phyloP scores from a whole-genome alignment of 2,888 invertebrate genomes.

The Thumatha senex region DNA sequence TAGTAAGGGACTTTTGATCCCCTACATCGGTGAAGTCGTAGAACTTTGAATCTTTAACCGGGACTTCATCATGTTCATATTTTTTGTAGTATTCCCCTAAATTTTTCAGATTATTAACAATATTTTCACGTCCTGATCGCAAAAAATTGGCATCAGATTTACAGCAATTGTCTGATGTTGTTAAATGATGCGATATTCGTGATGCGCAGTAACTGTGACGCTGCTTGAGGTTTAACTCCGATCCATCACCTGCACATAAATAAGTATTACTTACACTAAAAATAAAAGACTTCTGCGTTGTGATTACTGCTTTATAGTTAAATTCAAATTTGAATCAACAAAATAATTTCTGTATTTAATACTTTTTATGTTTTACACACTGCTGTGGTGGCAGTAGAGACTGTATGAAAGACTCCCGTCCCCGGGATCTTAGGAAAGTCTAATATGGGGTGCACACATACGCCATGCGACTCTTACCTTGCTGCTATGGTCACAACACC shows the following conservation, averaged over 20 bases:
- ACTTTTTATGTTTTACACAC: too few relatives aligned
- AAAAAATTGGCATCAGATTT: slow-evolving; percentile 44
- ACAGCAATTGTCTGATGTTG: slow-evolving; percentile 21
- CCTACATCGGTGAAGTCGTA: slow-evolving; percentile 18
- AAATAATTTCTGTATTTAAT: too few relatives aligned
- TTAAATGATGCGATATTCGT: slow-evolving; percentile 19
- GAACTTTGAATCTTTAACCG: slow-evolving; percentile 56
- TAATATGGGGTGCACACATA: too few relatives aligned
- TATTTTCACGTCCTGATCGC: slow-evolving; percentile 1
- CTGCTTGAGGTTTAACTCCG: slow-evolving; percentile 25
- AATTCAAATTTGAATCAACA: too few relatives aligned
- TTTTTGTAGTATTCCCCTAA: slow-evolving; percentile 59
- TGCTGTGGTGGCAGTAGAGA: too few relatives aligned
- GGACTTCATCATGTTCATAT: slow-evolving; percentile 62
- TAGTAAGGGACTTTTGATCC: slow-evolving; percentile 47
- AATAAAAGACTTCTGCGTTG: too few relatives aligned
- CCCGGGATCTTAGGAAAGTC: too few relatives aligned
- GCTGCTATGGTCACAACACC: too few relatives aligned
- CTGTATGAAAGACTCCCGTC: too few relatives aligned
- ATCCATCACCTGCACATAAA: slow-evolving; percentile 19
- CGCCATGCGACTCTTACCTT: too few relatives aligned
- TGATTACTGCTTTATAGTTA: too few relatives aligned
- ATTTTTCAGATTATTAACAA: slow-evolving; percentile 10
- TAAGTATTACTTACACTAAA: neutral
- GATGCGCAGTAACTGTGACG: slow-evolving; percentile 41